Percentiles rank a stretch among this genome's conserved stretches.
Evolutionary conservation across 2,888 invertebrate species (phyloP).

Genomic region (Philereme vetulata): DNA sequence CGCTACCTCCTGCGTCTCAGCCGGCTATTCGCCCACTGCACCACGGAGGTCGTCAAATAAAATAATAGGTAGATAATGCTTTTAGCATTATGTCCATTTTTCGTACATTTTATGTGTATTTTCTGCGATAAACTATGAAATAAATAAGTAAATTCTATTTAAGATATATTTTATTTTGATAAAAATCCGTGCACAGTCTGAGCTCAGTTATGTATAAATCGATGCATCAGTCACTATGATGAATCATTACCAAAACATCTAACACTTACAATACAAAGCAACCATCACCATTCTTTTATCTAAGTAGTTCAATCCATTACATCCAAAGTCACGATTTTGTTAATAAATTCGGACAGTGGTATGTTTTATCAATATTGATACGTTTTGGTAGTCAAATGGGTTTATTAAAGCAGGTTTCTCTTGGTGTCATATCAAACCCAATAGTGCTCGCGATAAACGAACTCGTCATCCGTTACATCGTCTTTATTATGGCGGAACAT

Average conservation of each 20-base stretch:
- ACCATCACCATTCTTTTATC: conserved; percentile 1
- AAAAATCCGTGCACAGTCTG: no score
- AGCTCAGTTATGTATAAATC: not conserved
- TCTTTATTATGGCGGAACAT: no score
- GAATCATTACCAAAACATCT: conserved; percentile 3
- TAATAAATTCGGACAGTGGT: conserved; percentile 2
- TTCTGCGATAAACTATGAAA: no score
- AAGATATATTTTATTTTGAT: no score
- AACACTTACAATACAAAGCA: not conserved
- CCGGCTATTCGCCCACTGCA: no score
- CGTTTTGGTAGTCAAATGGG: conserved; percentile 2
- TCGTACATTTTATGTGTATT: no score
- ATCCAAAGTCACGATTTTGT: conserved; percentile 6
- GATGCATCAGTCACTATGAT: not conserved
- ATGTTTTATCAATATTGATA: conserved; percentile 2
- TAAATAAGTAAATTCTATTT: no score
- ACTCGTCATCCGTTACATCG: no score
- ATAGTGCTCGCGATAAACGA: not conserved
- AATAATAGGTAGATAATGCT: no score
- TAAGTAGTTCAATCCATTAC: conserved; percentile 9
- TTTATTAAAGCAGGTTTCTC: not conserved
- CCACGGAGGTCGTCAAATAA: no score
- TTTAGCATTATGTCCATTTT: no score
- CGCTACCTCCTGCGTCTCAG: no score
- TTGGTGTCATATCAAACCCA: not conserved